A percentile compares a stretch with the other conserved stretches of the same genome.
Conservation (phyloP, 2,888 invertebrate genomes). For the Drosophila prolongata region DNA sequence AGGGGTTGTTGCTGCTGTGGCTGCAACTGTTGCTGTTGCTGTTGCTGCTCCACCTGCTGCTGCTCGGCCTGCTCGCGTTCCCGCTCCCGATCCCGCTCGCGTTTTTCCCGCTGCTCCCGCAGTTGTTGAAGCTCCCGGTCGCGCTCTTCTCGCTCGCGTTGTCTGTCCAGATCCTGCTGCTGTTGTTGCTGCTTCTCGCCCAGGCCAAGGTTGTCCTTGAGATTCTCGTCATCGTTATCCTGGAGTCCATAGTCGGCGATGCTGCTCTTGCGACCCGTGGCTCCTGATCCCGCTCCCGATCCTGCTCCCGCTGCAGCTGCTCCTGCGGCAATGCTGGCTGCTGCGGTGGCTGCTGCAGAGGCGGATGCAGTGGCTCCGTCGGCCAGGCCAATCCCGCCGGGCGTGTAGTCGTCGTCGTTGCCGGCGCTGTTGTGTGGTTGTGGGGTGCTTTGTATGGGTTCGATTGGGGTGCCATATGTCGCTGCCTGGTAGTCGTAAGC, state of each 20-base stretch:
- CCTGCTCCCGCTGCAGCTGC: slow-evolving; percentile 48
- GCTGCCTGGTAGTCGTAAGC: slow-evolving; percentile 84
- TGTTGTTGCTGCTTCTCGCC: slow-evolving; percentile 82
- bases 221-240: slow-evolving; percentile 84
- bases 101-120: slow-evolving; percentile 60
- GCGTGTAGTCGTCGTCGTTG: slow-evolving; percentile 70
- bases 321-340: slow-evolving; percentile 51
- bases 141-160: slow-evolving; percentile 55
- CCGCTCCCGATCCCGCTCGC: slow-evolving; percentile 50
- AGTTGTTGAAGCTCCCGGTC: slow-evolving; percentile 30
- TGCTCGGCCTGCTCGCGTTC: slow-evolving; percentile 70
- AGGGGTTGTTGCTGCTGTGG: slow-evolving; percentile 41
- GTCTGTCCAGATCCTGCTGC: slow-evolving; percentile 48
- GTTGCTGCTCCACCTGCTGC: slow-evolving; percentile 60
- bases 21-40: slow-evolving; percentile 23
- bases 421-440: slow-evolving; percentile 64
- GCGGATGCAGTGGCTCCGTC: slow-evolving; percentile 46
- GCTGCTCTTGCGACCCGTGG: slow-evolving; percentile 50
- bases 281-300: neutral
- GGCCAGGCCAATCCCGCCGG: slow-evolving; percentile 48
- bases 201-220: slow-evolving; percentile 83
- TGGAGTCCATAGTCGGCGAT: slow-evolving; percentile 73
- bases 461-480: slow-evolving; percentile 82
- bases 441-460: slow-evolving; percentile 72
- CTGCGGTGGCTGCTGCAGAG: slow-evolving; percentile 34